A percentile compares a stretch with the other conserved stretches of the same genome.
phyloP scores from a whole-genome alignment of 2,888 invertebrate genomes.

The Sinohyriopsis cumingii region DNA sequence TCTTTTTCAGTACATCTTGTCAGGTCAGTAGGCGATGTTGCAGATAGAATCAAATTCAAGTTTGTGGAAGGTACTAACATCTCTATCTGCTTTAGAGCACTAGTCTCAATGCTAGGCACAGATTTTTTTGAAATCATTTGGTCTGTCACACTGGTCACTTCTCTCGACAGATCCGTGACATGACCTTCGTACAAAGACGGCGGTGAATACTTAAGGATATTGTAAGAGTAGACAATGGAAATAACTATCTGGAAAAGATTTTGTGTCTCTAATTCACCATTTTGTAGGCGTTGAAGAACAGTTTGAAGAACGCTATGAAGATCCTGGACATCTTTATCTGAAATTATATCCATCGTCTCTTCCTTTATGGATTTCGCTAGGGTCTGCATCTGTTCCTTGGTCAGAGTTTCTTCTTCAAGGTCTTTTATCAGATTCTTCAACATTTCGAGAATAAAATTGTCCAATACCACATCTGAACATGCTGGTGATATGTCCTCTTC shows the following conservation, averaged over 20 bases:
- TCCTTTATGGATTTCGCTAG: conserved; percentile 34
- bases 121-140: conserved; percentile 11
- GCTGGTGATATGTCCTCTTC: conserved; percentile 33
- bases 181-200: conserved; percentile 12
- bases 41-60: conserved; percentile 13
- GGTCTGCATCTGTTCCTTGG: conserved; percentile 31
- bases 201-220: conserved; percentile 22
- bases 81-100: conserved; percentile 23
- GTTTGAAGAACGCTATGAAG: conserved; percentile 20
- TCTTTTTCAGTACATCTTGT: conserved; percentile 19
- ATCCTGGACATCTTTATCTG: conserved; percentile 6
- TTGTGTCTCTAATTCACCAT: conserved; percentile 23
- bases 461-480: conserved; percentile 35
- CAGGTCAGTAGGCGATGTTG: conserved; percentile 11
- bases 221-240: conserved; percentile 34
- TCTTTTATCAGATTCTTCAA: conserved; percentile 39
- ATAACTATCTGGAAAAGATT: conserved; percentile 32
- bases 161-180: conserved; percentile 18
- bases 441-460: conserved; percentile 45
- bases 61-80: conserved; percentile 12
- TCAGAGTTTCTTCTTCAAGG: conserved; percentile 32
- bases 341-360: conserved; percentile 18
- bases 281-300: conserved; percentile 17
- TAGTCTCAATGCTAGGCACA: conserved; percentile 10
- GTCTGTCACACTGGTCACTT: conserved; percentile 20